Conservation (phyloP, 1,140 invertebrate genomes). For the Atta colombica region DNA sequence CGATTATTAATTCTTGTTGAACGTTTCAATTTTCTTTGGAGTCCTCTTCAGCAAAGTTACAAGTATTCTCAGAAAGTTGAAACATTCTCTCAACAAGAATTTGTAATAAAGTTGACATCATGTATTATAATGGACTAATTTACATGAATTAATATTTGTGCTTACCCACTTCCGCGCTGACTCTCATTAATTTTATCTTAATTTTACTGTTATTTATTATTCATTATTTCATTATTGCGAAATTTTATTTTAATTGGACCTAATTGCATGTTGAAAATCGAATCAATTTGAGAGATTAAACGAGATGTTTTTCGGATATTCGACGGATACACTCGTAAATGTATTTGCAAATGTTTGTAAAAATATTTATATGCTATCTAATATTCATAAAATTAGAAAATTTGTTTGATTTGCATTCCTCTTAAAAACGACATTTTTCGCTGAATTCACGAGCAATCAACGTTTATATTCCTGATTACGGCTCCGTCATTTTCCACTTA, state of each 20-base stretch:
- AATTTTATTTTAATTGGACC: not conserved
- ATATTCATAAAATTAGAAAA: not conserved
- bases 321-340: not conserved
- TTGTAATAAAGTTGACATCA: no score
- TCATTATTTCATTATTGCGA: not conserved
- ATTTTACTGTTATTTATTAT: no score
- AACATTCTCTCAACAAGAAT: no score
- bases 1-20: no score
- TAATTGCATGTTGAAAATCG: not conserved
- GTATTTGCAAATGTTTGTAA: not conserved
- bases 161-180: no score
- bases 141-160: no score
- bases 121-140: no score
- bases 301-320: not conserved
- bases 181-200: no score
- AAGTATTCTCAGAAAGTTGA: no score
- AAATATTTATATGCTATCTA: not conserved
- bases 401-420: slow-evolving; percentile 6
- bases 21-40: no score
- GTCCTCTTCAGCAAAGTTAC: no score
- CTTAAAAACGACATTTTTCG: not conserved
- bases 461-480: not conserved
- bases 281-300: not conserved
- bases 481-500: slow-evolving; percentile 9
- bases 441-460: not conserved